These are phyloP conservation scores for Synanthedon formicaeformis DNA, from an alignment of 2,888 invertebrate genomes.

Conservation along the genomic window DNA sequence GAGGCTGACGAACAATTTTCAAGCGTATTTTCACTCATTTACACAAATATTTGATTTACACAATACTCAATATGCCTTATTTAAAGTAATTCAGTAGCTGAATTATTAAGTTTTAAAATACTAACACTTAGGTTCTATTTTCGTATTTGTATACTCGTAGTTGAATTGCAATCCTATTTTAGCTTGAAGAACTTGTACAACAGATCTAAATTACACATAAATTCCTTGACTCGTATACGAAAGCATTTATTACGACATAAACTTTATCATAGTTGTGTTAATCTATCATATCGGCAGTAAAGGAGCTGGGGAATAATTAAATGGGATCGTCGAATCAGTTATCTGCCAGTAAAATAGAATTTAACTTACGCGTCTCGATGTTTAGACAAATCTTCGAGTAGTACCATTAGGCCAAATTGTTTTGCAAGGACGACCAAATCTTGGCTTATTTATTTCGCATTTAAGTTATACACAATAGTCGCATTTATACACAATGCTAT, in stretches of 20 bases:
- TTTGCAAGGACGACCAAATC: neutral
- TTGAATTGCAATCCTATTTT: no score
- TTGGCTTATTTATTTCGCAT: neutral
- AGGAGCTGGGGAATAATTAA: slow-evolving; percentile 11
- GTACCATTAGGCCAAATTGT: neutral
- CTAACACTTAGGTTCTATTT: no score
- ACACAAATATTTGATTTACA: no score
- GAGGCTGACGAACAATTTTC: no score
- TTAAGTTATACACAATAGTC: no score
- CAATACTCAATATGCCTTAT: no score
- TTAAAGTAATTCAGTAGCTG: no score
- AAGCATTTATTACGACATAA: slow-evolving; percentile 13
- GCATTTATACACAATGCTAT: neutral
- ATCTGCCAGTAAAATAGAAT: neutral
- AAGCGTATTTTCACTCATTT: no score
- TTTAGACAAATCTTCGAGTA: neutral
- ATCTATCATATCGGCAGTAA: slow-evolving; percentile 15
- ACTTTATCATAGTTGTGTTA: slow-evolving; percentile 12
- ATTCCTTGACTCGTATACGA: neutral
- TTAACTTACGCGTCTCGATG: neutral
- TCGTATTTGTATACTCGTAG: no score
- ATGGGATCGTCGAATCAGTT: slow-evolving; percentile 6
- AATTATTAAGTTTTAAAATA: no score
- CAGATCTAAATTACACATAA: no score
- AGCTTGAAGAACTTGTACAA: no score